Percentiles rank a stretch among this genome's conserved stretches.
phyloP scores from a whole-genome alignment of 2,113 vertebrate genomes.

The Phrynocephalus versicolor region DNA sequence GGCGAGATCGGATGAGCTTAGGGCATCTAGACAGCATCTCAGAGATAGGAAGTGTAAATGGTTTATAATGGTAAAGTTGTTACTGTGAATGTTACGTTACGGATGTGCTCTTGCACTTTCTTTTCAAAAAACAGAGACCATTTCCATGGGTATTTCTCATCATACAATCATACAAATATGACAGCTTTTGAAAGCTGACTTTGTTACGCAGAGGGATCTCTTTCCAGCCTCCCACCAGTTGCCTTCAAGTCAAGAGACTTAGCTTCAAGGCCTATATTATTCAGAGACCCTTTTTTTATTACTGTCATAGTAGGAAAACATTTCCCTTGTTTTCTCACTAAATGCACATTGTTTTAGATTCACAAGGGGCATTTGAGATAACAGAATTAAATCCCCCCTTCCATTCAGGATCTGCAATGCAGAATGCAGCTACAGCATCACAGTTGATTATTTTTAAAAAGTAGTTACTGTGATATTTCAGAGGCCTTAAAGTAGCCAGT shows the following conservation, averaged over 20 bases:
- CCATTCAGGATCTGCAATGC: neutral
- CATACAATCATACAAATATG: neutral
- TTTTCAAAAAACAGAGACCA: neutral
- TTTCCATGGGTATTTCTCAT: slow-evolving; percentile 26
- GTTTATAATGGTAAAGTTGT: neutral
- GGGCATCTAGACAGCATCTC: no score
- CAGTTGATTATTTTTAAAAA: neutral
- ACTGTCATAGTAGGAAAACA: neutral
- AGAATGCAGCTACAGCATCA: neutral
- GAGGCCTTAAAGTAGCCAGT: no score
- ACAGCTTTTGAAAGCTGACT: slow-evolving; percentile 18
- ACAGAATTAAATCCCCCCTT: neutral
- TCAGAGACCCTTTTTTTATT: neutral
- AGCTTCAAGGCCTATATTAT: neutral
- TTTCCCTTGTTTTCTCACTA: slow-evolving; percentile 2
- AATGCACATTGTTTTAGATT: neutral
- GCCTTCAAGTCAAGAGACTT: neutral
- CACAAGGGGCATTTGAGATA: neutral
- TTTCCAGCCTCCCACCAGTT: neutral
- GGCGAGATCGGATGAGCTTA: no score
- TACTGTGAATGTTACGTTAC: slow-evolving; percentile 2
- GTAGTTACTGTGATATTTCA: neutral
- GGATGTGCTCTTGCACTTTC: neutral
- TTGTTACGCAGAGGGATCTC: slow-evolving; percentile 3
- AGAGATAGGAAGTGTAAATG: neutral